phyloP scores from a whole-genome alignment of 92 coral and sea anemone species.

The Epizoanthus ramosus region DNA sequence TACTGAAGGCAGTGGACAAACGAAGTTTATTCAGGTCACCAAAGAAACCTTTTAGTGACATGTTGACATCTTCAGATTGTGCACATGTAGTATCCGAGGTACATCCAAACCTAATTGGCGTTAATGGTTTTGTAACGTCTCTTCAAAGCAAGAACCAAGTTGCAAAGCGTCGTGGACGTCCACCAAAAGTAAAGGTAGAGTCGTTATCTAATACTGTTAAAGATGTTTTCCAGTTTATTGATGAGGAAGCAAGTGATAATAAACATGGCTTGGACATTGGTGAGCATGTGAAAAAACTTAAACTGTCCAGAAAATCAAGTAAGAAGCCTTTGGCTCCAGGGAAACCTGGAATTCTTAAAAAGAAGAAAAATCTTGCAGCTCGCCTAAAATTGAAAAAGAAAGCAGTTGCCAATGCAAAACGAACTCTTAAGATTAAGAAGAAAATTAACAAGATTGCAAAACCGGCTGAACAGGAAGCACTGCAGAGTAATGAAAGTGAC shows the following conservation, averaged over 20 bases:
- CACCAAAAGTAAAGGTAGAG: conserved; percentile 64
- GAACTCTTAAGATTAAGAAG: conserved; percentile 51
- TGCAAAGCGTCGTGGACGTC: conserved; percentile 82
- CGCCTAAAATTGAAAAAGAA: conserved; percentile 72
- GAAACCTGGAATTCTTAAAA: conserved; percentile 57
- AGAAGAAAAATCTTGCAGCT: conserved; percentile 63
- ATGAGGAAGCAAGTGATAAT: conserved; percentile 62
- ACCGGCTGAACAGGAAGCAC: conserved; percentile 38
- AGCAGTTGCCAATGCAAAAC: conserved; percentile 74
- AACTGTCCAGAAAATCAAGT: conserved; percentile 52
- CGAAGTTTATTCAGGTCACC: conserved; percentile 69
- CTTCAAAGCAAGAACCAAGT: conserved; percentile 55
- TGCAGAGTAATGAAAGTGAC: conserved; percentile 38
- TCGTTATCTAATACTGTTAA: conserved; percentile 39
- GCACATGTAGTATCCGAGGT: conserved; percentile 27
- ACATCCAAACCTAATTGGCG: conserved; percentile 67
- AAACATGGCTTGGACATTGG: conserved; percentile 72
- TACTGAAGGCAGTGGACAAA: conserved; percentile 79
- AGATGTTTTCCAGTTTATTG: conserved; percentile 77
- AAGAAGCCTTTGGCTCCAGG: conserved; percentile 77
- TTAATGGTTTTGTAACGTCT: conserved; percentile 67
- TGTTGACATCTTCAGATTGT: conserved; percentile 56
- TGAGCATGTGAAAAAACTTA: conserved; percentile 39
- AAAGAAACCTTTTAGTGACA: conserved; percentile 52
- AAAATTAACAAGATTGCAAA: conserved; percentile 32